phyloP scores from a whole-genome alignment of 2,888 invertebrate genomes.

The Drosophila suboccidentalis region DNA sequence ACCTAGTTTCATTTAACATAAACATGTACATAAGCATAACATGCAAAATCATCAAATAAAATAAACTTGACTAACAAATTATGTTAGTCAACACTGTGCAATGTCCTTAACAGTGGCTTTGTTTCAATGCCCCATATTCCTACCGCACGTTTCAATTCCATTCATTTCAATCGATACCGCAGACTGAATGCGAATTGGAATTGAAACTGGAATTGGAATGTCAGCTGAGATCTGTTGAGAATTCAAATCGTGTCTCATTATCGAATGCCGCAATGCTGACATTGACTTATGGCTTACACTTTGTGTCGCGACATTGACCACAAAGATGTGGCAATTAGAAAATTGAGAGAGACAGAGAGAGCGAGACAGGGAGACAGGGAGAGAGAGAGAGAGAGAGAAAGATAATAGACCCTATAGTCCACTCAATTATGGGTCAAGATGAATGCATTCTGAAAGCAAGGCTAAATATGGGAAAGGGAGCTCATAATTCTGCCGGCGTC shows the following conservation, averaged over 20 bases:
- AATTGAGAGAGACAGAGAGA: background rate
- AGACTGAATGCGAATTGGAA: background rate
- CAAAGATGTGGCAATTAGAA: constrained; percentile 14
- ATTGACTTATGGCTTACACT: constrained; percentile 20
- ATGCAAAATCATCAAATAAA: background rate
- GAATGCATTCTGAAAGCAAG: constrained; percentile 12
- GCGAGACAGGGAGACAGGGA: background rate
- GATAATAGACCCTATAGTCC: constrained; percentile 33
- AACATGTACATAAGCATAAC: background rate
- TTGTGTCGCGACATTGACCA: constrained; percentile 27
- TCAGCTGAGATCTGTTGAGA: constrained; percentile 5
- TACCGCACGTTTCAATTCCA: background rate
- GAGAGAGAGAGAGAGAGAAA: background rate
- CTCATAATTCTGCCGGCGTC: too few relatives aligned
- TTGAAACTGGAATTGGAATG: constrained; percentile 1
- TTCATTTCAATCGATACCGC: background rate
- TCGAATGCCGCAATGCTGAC: constrained; percentile 31
- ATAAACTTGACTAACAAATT: background rate
- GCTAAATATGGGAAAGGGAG: background rate
- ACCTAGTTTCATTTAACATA: background rate
- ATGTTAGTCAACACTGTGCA: background rate
- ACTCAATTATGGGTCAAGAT: constrained; percentile 49
- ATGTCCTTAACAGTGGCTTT: background rate
- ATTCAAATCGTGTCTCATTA: constrained; percentile 24
- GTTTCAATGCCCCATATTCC: background rate